Evolutionary conservation across 2,113 vertebrate genomes (phyloP).

Genomic region (Siniperca knerii): DNA sequence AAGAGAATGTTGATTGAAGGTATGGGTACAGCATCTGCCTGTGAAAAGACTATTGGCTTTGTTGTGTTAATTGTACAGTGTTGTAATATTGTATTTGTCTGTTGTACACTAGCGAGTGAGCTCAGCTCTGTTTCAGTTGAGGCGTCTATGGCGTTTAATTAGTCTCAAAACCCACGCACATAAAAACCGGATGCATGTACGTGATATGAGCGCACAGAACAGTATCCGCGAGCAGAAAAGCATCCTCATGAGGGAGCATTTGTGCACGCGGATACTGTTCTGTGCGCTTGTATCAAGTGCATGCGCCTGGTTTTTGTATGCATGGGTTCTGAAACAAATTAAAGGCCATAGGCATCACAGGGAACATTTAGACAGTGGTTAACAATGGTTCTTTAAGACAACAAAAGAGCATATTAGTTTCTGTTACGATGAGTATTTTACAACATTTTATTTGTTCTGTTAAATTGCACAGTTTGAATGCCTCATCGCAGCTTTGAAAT

Average conservation of each 20-base stretch:
- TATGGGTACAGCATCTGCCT: constrained; percentile 69
- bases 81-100: constrained; percentile 65
- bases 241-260: too few relatives aligned
- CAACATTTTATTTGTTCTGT: not conserved
- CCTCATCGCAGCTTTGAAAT: not conserved
- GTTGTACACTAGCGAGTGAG: constrained; percentile 43
- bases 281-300: too few relatives aligned
- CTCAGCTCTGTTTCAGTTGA: constrained; percentile 40
- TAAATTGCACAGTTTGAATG: not conserved
- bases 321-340: too few relatives aligned
- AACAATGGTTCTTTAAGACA: not conserved
- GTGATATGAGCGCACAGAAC: too few relatives aligned
- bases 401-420: not conserved
- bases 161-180: too few relatives aligned
- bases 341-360: too few relatives aligned
- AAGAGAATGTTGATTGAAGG: constrained; percentile 35
- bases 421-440: not conserved
- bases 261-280: too few relatives aligned
- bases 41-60: constrained; percentile 82
- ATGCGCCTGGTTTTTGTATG: too few relatives aligned
- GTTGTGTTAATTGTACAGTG: constrained; percentile 66
- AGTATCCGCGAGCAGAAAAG: too few relatives aligned
- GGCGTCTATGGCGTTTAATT: too few relatives aligned
- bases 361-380: constrained; percentile 1
- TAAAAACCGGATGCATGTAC: too few relatives aligned